Evolutionary conservation across 1,140 invertebrate genomes (phyloP).

Genomic region (Hesperophylax magnus): DNA sequence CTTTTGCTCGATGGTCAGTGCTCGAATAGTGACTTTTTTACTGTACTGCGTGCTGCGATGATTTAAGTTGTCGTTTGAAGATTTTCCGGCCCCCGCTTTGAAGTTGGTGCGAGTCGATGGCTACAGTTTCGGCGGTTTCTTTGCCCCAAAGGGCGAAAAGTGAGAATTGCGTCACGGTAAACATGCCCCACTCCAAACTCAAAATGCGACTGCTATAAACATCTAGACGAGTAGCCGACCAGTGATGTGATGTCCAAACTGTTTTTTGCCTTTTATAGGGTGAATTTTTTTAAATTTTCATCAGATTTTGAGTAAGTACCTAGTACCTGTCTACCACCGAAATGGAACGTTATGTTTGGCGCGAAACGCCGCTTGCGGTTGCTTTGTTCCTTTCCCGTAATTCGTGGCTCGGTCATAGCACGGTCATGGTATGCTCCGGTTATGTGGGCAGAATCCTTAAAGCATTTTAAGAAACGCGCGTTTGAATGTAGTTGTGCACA

Average conservation of each 20-base stretch:
- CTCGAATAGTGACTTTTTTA: background rate
- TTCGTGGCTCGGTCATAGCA: too few species aligned
- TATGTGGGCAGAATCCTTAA: too few species aligned
- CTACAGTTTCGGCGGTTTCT: conserved; percentile 1
- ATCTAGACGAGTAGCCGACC: too few species aligned
- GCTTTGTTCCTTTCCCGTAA: too few species aligned
- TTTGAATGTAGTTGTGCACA: too few species aligned
- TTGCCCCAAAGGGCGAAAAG: background rate
- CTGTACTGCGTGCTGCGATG: conserved; percentile 17
- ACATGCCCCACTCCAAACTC: background rate
- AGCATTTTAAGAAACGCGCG: too few species aligned
- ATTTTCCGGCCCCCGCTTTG: background rate
- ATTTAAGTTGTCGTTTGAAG: conserved; percentile 18
- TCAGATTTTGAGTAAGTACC: background rate
- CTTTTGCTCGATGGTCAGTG: background rate
- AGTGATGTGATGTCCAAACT: background rate
- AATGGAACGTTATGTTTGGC: too few species aligned
- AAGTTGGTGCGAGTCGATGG: background rate
- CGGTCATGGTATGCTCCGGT: too few species aligned
- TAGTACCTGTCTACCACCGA: too few species aligned
- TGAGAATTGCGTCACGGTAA: background rate
- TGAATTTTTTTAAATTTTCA: background rate
- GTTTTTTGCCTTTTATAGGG: background rate
- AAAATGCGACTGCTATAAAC: too few species aligned
- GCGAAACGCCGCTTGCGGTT: too few species aligned